Evolutionary conservation across 2,797 vertebrate species (phyloP), one percentile per base, ranked within the genome.

Genomic region (Triplophysa bombifrons): DNA sequence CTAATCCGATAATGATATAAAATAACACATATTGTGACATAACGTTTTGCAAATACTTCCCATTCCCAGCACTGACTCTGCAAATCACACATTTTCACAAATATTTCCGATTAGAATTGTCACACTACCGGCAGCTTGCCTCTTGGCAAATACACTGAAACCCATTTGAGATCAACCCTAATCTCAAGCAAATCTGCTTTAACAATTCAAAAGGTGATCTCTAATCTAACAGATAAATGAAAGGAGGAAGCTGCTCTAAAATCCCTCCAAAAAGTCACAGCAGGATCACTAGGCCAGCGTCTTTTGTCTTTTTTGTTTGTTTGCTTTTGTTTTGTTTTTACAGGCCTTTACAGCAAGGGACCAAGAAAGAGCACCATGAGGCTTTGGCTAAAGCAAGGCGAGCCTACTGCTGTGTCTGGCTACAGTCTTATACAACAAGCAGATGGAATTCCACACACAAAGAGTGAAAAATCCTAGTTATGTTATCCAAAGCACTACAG

Each of bases 181-280:
- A 73, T 76, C 77, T 83, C 51, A 67, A 67, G 76, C 81, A 19
- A 85, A 84, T 84, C 56, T 34, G 27, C 66, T 66, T 78, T 48
- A 17, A 51, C 19, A 14, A 69, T 79, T 85, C 84, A 84, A 76
- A 60, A 61, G 30, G 76, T 80, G 76, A 82, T 85, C 80, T 74
- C 81, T 78, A 87, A 90, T 87, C 82, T 86, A 48, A 60, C 69
- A 73, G 50, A 76, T 77, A 76, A 73, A 48, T 60, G 19, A 30
- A 53, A 78, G 16, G 11, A 71, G 16, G 30, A 27, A 61, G 58
- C 48, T 12, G 61, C 65, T 82, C 72, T 38, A 61, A 66, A 53
- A 63, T 76, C 70, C 70, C 61, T 70, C 78, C 65, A 80, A 77
- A 80, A 19, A 70, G 50, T 56, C 74, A 69, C 63, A 64, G 80